A percentile compares a stretch with the other conserved stretches of the same genome.
Evolutionary conservation across 2,888 invertebrate species (phyloP).

Genomic region (Macrophya alboannulata): DNA sequence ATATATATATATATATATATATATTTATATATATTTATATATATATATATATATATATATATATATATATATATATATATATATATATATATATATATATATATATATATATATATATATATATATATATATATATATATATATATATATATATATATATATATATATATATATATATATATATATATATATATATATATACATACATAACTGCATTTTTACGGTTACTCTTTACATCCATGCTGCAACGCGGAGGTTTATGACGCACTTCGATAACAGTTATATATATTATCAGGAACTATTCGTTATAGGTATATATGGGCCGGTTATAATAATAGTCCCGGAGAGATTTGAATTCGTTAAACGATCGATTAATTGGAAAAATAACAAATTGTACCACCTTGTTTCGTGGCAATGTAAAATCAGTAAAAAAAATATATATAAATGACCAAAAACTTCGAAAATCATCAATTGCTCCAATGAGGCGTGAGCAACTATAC

Average conservation of each 20-base stretch:
- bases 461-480: background rate
- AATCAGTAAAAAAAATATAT: no score
- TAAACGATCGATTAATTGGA: no score
- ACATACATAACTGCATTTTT: background rate
- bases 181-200: background rate
- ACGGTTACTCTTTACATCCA: background rate
- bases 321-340: background rate
- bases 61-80: background rate
- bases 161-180: background rate
- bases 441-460: no score
- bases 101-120: background rate
- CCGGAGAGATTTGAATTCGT: background rate
- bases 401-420: no score
- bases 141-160: background rate
- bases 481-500: background rate
- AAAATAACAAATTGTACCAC: no score
- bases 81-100: background rate
- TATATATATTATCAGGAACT: constrained; percentile 1
- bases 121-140: no score
- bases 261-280: constrained; percentile 31
- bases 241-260: background rate
- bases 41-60: background rate
- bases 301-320: background rate
- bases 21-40: background rate
- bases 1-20: background rate